Conservation (phyloP, 2,113 vertebrate species). For the Menura novaehollandiae region DNA sequence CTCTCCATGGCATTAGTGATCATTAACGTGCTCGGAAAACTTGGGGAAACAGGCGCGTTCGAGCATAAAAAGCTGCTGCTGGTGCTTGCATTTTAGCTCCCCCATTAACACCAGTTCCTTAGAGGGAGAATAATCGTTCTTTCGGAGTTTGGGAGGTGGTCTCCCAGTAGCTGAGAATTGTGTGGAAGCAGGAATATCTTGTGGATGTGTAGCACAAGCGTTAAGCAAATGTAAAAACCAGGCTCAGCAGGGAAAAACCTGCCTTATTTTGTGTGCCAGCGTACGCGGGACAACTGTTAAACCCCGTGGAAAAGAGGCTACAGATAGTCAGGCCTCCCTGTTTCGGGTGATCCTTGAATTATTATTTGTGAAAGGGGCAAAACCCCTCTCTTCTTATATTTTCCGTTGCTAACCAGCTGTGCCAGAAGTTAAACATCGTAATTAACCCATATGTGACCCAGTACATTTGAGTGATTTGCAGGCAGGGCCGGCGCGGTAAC, state of each 20-base stretch:
- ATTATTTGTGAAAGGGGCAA: conserved; percentile 56
- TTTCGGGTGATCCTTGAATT: conserved; percentile 23
- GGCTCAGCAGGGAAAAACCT: background rate
- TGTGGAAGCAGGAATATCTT: background rate
- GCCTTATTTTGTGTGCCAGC: background rate
- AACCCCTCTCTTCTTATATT: conserved; percentile 47
- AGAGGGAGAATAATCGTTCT: background rate
- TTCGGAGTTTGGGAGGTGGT: background rate
- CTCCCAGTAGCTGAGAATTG: background rate
- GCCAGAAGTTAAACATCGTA: conserved; percentile 75
- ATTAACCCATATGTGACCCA: conserved; percentile 81
- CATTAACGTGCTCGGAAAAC: conserved; percentile 14
- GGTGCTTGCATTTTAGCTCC: background rate
- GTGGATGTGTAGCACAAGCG: background rate
- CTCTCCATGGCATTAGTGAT: background rate
- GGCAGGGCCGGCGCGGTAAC: conserved; percentile 74
- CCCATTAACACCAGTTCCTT: background rate
- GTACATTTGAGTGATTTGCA: conserved; percentile 75
- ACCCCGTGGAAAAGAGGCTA: background rate
- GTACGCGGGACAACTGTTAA: background rate
- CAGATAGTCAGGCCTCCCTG: background rate
- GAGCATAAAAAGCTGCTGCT: background rate
- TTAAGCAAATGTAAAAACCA: conserved; percentile 1
- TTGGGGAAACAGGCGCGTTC: background rate
- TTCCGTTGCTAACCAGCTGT: conserved; percentile 68